Percentiles rank a stretch among this genome's conserved stretches.
Conservation (phyloP, 1,140 invertebrate species). For the Arion vulgaris region DNA sequence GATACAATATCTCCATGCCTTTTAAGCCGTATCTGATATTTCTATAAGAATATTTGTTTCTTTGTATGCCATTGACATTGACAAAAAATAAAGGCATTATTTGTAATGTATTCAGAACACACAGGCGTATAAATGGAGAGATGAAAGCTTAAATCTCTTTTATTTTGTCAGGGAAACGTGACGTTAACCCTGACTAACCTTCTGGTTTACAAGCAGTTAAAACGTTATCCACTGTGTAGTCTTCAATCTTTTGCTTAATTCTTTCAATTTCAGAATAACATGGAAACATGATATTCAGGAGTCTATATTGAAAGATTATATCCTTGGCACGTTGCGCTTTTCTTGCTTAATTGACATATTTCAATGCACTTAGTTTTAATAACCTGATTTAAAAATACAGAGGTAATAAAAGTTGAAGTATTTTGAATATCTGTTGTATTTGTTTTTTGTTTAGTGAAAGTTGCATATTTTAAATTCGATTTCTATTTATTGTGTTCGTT, state of each 20-base stretch:
- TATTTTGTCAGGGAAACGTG: too few relatives aligned
- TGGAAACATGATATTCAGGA: not conserved
- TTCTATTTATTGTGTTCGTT: not conserved
- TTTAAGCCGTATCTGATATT: not conserved
- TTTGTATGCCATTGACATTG: too few relatives aligned
- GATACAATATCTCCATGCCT: not conserved
- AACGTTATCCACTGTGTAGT: not conserved
- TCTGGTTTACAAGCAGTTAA: not conserved
- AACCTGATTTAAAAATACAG: not conserved
- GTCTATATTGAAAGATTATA: not conserved
- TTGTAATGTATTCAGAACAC: too few relatives aligned
- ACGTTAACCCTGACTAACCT: not conserved
- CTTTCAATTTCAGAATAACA: not conserved
- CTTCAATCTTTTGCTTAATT: not conserved
- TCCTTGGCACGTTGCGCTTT: not conserved
- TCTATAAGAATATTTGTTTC: not conserved
- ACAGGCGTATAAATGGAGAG: too few relatives aligned
- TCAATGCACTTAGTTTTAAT: slow-evolving; percentile 17
- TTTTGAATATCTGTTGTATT: not conserved
- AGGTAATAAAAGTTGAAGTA: not conserved
- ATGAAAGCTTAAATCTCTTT: too few relatives aligned
- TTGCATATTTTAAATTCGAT: not conserved
- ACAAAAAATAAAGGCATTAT: too few relatives aligned
- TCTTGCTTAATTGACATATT: not conserved
- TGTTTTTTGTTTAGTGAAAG: not conserved